Evolutionary conservation across 1,140 invertebrate genomes (phyloP).

Genomic region (Venustaconcha ellipsiformis): DNA sequence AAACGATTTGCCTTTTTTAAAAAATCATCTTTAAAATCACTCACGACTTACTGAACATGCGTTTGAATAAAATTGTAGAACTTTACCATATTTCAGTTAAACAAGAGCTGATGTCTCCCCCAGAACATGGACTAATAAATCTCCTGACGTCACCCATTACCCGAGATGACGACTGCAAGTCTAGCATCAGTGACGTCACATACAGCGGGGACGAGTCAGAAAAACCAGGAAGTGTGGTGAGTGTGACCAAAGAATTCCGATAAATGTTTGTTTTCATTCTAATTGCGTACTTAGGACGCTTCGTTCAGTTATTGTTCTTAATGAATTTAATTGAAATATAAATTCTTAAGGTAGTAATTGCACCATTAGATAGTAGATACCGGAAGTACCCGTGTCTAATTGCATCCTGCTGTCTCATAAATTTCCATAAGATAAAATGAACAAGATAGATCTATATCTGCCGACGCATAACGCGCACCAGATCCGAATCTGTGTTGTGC

Average conservation of each 20-base stretch:
- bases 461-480: too few species aligned
- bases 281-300: not conserved
- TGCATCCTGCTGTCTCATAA: too few species aligned
- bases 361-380: not conserved
- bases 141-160: slow-evolving; percentile 38
- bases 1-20: too few species aligned
- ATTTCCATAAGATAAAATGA: too few species aligned
- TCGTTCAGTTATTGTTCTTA: not conserved
- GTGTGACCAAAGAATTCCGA: slow-evolving; percentile 1
- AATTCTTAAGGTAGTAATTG: not conserved
- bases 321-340: not conserved
- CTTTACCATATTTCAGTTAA: slow-evolving; percentile 23
- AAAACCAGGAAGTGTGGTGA: slow-evolving; percentile 3
- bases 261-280: not conserved
- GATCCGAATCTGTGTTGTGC: too few species aligned
- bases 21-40: too few species aligned
- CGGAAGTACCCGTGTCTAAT: too few species aligned
- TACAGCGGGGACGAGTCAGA: slow-evolving; percentile 27
- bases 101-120: slow-evolving; percentile 3
- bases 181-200: slow-evolving; percentile 40
- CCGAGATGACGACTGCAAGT: slow-evolving; percentile 45
- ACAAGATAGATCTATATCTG: too few species aligned
- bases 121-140: slow-evolving; percentile 10
- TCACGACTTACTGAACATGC: not conserved
- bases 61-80: not conserved